Percentiles rank a stretch among this genome's conserved stretches.
Conservation (phyloP, 2,888 invertebrate species). For the Erpobdella octoculata region DNA sequence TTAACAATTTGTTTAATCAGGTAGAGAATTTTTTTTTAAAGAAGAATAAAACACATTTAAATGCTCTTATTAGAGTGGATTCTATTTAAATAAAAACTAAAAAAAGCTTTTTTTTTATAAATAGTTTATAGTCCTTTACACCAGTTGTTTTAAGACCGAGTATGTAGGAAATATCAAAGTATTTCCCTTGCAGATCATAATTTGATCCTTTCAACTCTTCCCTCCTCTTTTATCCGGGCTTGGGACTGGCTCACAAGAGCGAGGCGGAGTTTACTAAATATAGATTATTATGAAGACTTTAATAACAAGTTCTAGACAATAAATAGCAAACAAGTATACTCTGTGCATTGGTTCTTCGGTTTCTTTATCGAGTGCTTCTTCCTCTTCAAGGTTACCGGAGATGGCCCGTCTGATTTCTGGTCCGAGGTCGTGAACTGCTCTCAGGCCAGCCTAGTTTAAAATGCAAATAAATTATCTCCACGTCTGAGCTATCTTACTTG, state of each 20-base stretch:
- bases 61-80: too few relatives aligned
- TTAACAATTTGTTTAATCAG: too few relatives aligned
- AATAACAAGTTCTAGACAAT: background rate
- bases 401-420: conserved; percentile 95
- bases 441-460: conserved; percentile 91
- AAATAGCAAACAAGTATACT: conserved; percentile 57
- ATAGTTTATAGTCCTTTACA: background rate
- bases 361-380: conserved; percentile 58
- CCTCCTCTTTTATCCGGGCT: background rate
- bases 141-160: background rate
- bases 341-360: conserved; percentile 89
- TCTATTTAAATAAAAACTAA: too few relatives aligned
- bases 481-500: background rate
- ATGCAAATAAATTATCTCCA: too few relatives aligned
- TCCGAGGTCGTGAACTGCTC: conserved; percentile 94
- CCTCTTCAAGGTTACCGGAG: conserved; percentile 90
- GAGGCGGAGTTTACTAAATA: background rate
- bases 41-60: too few relatives aligned
- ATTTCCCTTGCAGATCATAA: background rate
- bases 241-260: too few relatives aligned
- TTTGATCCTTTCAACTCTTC: too few relatives aligned
- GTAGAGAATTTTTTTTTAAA: too few relatives aligned
- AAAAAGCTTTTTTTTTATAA: background rate
- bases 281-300: background rate
- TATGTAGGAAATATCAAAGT: background rate